Evolutionary conservation across 2,113 vertebrate genomes (phyloP).

Genomic region (Eidolon helvum): DNA sequence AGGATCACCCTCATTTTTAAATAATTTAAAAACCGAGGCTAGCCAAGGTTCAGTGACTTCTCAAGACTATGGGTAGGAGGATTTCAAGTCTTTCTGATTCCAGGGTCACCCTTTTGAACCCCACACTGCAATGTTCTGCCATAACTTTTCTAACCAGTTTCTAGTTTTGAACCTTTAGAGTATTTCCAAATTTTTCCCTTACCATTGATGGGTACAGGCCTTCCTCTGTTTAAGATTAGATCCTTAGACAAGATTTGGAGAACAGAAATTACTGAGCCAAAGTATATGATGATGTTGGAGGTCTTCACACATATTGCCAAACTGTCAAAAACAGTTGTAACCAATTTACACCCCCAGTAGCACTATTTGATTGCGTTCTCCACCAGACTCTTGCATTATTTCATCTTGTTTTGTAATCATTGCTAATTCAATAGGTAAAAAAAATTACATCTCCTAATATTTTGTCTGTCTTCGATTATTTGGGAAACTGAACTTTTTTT

Average conservation of each 20-base stretch:
- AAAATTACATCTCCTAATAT: neutral
- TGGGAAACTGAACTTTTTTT: neutral
- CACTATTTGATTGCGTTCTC: neutral
- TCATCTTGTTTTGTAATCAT: neutral
- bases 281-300: neutral
- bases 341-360: neutral
- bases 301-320: neutral
- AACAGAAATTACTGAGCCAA: neutral
- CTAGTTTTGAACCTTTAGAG: neutral
- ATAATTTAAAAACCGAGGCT: neutral
- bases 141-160: neutral
- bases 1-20: neutral
- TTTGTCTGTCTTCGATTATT: slow-evolving; percentile 22
- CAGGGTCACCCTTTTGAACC: accelerated
- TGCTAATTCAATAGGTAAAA: neutral
- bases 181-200: neutral
- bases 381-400: neutral
- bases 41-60: neutral
- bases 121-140: neutral
- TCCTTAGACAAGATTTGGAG: neutral
- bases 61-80: neutral
- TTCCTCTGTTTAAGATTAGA: neutral
- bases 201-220: neutral
- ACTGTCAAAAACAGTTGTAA: neutral
- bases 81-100: neutral